Percentiles rank a stretch among this genome's conserved stretches.
Evolutionary conservation across 2,888 invertebrate genomes (phyloP).

Genomic region (Drosophila suboccidentalis): DNA sequence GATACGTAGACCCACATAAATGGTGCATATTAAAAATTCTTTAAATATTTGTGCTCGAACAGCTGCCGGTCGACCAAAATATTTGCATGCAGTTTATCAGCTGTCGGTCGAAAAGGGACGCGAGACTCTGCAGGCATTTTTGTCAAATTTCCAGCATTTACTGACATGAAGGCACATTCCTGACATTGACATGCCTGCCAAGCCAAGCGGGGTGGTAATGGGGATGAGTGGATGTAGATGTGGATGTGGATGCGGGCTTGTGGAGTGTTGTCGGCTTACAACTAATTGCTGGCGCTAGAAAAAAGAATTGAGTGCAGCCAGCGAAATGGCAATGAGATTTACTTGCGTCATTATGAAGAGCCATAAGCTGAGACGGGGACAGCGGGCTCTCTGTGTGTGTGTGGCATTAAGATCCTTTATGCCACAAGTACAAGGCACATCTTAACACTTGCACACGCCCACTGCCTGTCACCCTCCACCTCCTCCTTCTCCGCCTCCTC

Average conservation of each 20-base stretch:
- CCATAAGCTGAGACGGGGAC: conserved; percentile 45
- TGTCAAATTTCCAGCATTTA: conserved; percentile 73
- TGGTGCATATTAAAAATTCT: conserved; percentile 82
- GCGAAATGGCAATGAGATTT: conserved; percentile 78
- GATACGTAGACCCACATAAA: conserved; percentile 55
- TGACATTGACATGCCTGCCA: conserved; percentile 47
- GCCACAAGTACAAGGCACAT: conserved; percentile 39
- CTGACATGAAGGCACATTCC: conserved; percentile 73
- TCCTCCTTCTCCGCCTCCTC: background rate
- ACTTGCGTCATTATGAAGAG: conserved; percentile 76
- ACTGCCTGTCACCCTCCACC: conserved; percentile 7
- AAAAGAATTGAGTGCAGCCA: conserved; percentile 69
- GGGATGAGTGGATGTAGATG: background rate
- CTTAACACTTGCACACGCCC: conserved; percentile 69
- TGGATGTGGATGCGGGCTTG: conserved; percentile 6
- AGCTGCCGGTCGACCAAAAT: conserved; percentile 58
- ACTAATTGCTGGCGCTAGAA: conserved; percentile 70
- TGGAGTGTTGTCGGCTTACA: conserved; percentile 53
- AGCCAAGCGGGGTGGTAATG: background rate
- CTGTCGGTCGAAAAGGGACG: conserved; percentile 38
- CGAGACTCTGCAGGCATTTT: conserved; percentile 56
- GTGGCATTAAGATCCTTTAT: conserved; percentile 35
- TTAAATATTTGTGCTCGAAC: conserved; percentile 61
- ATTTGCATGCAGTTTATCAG: conserved; percentile 75
- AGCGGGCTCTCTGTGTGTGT: background rate